These are phyloP conservation scores for Tapera naevia DNA, from an alignment of 2,797 vertebrate species.

Conservation along the genomic window DNA sequence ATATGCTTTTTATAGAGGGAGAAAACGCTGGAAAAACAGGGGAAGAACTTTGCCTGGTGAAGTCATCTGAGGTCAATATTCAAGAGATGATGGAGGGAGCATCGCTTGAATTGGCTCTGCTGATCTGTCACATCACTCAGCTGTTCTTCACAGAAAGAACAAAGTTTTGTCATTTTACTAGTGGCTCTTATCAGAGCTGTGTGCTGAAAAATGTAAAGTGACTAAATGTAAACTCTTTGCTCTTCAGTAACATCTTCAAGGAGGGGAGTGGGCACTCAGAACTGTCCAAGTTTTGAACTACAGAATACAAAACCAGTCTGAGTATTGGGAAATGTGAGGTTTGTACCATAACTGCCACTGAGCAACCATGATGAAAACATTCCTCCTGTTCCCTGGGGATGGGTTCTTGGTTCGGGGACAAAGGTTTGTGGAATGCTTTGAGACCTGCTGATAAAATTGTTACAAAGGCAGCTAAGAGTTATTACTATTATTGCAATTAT, in stretches of 20 bases:
- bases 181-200: background rate
- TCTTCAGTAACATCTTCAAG: background rate
- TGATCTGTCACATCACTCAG: background rate
- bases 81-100: background rate
- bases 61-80: background rate
- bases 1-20: background rate
- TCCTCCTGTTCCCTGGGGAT: background rate
- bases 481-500: background rate
- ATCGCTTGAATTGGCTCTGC: background rate
- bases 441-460: background rate
- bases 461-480: background rate
- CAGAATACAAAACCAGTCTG: background rate
- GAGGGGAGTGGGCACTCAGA: too few species aligned
- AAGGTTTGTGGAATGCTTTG: background rate
- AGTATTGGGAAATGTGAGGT: background rate
- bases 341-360: background rate
- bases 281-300: background rate
- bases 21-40: background rate
- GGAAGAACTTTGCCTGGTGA: background rate
- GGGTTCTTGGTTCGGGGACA: background rate
- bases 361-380: rapidly evolving
- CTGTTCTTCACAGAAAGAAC: background rate
- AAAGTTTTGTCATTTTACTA: background rate
- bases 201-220: background rate
- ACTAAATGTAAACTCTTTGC: background rate